These are phyloP conservation scores for Dorcus parallelipipedus DNA, from an alignment of 2,888 invertebrate species.

Conservation along the genomic window DNA sequence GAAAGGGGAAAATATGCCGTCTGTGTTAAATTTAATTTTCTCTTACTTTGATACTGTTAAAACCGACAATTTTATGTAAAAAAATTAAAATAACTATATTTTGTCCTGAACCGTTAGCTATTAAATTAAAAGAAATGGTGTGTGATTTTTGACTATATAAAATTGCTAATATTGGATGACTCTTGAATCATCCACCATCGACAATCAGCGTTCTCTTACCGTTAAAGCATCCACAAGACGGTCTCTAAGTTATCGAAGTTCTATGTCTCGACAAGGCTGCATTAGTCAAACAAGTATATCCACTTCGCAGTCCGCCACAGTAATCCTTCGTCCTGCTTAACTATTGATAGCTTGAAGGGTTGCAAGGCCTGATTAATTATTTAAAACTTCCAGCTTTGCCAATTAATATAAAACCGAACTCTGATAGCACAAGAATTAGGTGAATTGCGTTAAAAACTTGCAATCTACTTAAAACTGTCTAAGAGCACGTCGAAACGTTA, in stretches of 20 bases:
- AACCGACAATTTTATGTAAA: not conserved
- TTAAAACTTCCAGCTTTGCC: slow-evolving; percentile 28
- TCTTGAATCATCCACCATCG: too few species aligned
- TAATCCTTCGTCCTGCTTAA: slow-evolving; percentile 39
- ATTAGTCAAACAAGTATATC: slow-evolving; percentile 44
- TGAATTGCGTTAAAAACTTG: slow-evolving; percentile 5
- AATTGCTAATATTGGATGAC: too few species aligned
- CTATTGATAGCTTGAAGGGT: slow-evolving; percentile 32
- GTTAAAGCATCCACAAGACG: slow-evolving; percentile 20
- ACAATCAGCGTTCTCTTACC: too few species aligned
- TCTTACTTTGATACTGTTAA: too few species aligned
- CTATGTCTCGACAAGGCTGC: slow-evolving; percentile 36
- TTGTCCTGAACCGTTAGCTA: not conserved
- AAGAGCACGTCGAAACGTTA: too few species aligned
- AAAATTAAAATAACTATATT: not conserved
- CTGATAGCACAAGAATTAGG: slow-evolving; percentile 24
- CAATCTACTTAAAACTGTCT: not conserved
- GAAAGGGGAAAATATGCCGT: too few species aligned
- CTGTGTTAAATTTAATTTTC: too few species aligned
- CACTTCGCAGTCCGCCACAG: slow-evolving; percentile 39
- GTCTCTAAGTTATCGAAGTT: slow-evolving; percentile 43
- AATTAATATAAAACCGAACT: slow-evolving; percentile 32
- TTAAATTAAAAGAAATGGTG: too few species aligned
- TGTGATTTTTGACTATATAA: too few species aligned
- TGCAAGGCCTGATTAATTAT: slow-evolving; percentile 28